Percentiles rank a stretch among this genome's conserved stretches.
These are phyloP conservation scores for Cryptomyrus ogoouensis DNA, from an alignment of 2,113 vertebrate genomes.

Conservation along the genomic window DNA sequence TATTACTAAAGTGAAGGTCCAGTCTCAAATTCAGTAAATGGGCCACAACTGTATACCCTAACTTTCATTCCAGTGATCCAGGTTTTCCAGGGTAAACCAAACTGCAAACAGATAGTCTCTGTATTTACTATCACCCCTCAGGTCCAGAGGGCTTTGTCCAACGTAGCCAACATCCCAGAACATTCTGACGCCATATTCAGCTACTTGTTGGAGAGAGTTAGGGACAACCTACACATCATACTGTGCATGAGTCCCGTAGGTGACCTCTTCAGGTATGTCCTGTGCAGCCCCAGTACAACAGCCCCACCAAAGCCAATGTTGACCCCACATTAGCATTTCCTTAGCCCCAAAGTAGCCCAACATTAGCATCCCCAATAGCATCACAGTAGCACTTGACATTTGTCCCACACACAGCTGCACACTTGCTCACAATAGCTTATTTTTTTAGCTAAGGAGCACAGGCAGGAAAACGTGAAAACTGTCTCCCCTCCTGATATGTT, in stretches of 20 bases:
- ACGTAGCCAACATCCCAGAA: conserved; percentile 61
- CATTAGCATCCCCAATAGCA: neutral
- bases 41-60: neutral
- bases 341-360: neutral
- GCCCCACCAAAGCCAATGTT: neutral
- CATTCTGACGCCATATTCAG: conserved; percentile 69
- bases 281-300: neutral
- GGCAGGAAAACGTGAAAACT: neutral
- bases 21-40: neutral
- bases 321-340: neutral
- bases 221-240: conserved; percentile 76
- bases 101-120: neutral
- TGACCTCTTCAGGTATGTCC: conserved; percentile 71
- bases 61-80: neutral
- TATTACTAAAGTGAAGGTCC: neutral
- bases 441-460: neutral
- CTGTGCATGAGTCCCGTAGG: conserved; percentile 81
- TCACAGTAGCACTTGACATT: neutral
- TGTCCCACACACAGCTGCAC: neutral
- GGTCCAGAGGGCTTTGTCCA: conserved; percentile 63
- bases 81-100: neutral
- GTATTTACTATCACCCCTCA: conserved; percentile 32
- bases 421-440: neutral
- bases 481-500: neutral
- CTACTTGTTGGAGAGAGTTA: conserved; percentile 75